These are phyloP conservation scores for Heterochromis multidens DNA, from an alignment of 2,113 vertebrate genomes.

Conservation along the genomic window DNA sequence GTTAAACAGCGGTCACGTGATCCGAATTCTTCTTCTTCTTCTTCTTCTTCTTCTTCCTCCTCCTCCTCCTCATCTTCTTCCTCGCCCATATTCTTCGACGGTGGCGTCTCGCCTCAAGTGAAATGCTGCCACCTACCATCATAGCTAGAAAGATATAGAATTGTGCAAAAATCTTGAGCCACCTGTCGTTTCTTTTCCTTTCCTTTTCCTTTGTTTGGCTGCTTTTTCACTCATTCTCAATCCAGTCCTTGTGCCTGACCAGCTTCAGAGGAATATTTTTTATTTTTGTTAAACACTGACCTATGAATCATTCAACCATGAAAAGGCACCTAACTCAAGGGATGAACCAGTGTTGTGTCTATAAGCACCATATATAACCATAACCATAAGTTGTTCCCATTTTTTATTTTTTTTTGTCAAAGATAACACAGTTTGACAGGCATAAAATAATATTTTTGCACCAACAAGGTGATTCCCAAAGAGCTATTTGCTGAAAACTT, in stretches of 20 bases:
- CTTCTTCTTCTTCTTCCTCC: background rate
- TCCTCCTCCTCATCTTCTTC: background rate
- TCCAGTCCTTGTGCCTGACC: background rate
- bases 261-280: rapidly evolving
- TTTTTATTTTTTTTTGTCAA: no score
- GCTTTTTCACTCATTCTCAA: background rate
- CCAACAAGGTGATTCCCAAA: no score
- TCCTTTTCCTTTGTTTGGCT: no score
- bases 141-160: background rate
- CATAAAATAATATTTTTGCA: no score
- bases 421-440: background rate
- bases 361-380: no score
- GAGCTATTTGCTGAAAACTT: no score
- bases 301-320: background rate
- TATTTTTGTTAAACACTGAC: background rate
- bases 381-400: no score
- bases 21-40: background rate
- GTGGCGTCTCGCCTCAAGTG: background rate
- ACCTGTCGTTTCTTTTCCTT: background rate
- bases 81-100: background rate
- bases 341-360: background rate
- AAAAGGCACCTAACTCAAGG: background rate
- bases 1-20: constrained; percentile 11
- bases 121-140: background rate
- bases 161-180: rapidly evolving